Conservation (phyloP, 2,797 vertebrate species). For the Chloroceryle amazona region DNA sequence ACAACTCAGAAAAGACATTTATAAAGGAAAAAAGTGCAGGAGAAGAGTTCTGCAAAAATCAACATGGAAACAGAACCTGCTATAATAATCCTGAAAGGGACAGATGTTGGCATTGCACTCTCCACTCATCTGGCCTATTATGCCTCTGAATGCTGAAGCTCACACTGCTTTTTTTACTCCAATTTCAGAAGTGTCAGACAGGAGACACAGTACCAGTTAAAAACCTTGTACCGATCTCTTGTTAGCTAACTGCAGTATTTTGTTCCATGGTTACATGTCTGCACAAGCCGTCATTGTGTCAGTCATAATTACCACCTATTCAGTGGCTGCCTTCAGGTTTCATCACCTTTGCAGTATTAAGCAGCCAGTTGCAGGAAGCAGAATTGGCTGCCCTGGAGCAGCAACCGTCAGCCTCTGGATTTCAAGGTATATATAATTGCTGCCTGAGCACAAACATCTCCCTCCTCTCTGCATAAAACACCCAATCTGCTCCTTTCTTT, state of each 20-base stretch:
- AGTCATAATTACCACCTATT: slow-evolving; percentile 86
- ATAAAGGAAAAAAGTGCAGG: slow-evolving; percentile 60
- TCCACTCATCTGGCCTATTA: slow-evolving; percentile 71
- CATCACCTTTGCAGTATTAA: slow-evolving; percentile 78
- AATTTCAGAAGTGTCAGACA: slow-evolving; percentile 80
- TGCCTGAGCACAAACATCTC: slow-evolving; percentile 61
- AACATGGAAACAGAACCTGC: slow-evolving; percentile 68
- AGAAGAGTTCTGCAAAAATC: slow-evolving; percentile 64
- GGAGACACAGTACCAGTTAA: slow-evolving; percentile 64
- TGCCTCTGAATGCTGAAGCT: slow-evolving; percentile 58
- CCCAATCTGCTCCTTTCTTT: not conserved
- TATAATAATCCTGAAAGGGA: slow-evolving; percentile 67
- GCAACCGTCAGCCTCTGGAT: slow-evolving; percentile 73
- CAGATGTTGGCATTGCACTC: slow-evolving; percentile 66
- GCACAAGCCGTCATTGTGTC: slow-evolving; percentile 80
- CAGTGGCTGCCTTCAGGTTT: slow-evolving; percentile 78
- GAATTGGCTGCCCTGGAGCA: slow-evolving; percentile 74
- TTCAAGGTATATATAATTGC: slow-evolving; percentile 79
- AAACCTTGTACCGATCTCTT: slow-evolving; percentile 68
- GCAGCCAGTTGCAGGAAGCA: slow-evolving; percentile 80
- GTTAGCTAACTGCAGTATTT: slow-evolving; percentile 80
- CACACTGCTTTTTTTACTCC: slow-evolving; percentile 58
- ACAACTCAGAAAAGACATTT: slow-evolving; percentile 39
- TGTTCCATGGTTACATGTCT: slow-evolving; percentile 75
- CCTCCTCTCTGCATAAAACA: not conserved